Conservation (phyloP, 2,888 invertebrate species). For the Anthophora plumipes region DNA sequence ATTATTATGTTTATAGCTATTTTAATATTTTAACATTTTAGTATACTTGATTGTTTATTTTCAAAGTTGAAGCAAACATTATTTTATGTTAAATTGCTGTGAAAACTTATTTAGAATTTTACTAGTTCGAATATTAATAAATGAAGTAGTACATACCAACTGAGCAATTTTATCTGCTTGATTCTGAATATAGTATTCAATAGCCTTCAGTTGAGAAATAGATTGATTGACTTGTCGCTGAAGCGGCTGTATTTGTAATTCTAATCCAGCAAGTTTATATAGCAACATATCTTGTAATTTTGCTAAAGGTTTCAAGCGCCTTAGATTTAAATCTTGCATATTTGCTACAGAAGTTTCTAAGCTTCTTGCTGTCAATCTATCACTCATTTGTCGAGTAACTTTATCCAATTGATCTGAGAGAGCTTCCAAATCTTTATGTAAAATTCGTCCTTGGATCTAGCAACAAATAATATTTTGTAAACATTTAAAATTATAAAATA, state of each 20-base stretch:
- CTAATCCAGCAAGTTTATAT: constrained; percentile 91
- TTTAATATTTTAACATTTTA: too few relatives aligned
- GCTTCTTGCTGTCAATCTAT: constrained; percentile 89
- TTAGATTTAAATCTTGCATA: constrained; percentile 88
- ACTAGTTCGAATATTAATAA: background rate
- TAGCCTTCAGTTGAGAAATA: constrained; percentile 90
- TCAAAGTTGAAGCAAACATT: too few relatives aligned
- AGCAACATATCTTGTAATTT: constrained; percentile 90
- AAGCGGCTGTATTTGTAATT: constrained; percentile 90
- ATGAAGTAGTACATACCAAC: constrained; percentile 86
- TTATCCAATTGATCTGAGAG: constrained; percentile 89
- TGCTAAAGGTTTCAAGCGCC: constrained; percentile 89
- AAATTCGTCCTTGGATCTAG: constrained; percentile 87
- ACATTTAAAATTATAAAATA: background rate
- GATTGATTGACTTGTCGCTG: constrained; percentile 90
- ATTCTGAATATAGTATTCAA: constrained; percentile 91
- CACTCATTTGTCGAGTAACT: constrained; percentile 89
- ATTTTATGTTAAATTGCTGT: too few relatives aligned
- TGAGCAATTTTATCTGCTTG: constrained; percentile 90
- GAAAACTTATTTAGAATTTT: too few relatives aligned
- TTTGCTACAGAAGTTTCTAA: constrained; percentile 89
- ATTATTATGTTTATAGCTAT: too few relatives aligned
- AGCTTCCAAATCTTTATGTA: constrained; percentile 88
- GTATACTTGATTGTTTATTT: too few relatives aligned
- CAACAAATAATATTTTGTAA: constrained; percentile 45